Conservation (phyloP, 2,113 vertebrate genomes). For the Megatriorchis doriae region DNA sequence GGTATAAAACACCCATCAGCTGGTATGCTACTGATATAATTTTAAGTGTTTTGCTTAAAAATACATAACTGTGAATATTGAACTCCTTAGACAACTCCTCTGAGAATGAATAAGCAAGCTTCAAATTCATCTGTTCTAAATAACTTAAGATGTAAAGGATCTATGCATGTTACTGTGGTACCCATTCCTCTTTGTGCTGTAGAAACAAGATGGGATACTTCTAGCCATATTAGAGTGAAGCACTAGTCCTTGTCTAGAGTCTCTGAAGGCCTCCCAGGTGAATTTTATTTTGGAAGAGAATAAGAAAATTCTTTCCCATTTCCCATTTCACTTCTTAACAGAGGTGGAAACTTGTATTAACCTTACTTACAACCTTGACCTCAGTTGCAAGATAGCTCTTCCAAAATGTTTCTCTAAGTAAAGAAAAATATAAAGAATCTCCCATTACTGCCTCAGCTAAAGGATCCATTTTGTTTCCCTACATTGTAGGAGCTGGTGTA, state of each 20-base stretch:
- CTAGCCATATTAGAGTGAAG: not conserved
- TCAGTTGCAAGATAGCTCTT: not conserved
- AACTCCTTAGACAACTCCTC: not conserved
- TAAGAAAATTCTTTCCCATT: not conserved
- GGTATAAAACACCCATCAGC: not conserved
- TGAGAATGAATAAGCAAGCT: not conserved
- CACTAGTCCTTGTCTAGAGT: not conserved
- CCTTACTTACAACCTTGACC: not conserved
- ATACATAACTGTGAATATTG: conserved; percentile 6
- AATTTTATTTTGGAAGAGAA: not conserved
- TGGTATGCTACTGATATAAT: not conserved
- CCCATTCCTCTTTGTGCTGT: not conserved
- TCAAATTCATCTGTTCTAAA: not conserved
- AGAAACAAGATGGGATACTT: not conserved
- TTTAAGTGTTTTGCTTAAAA: conserved; percentile 41
- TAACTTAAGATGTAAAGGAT: not conserved
- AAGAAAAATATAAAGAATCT: not conserved
- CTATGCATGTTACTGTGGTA: not conserved
- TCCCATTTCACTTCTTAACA: not conserved
- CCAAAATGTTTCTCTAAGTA: not conserved
- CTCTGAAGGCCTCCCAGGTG: not conserved
- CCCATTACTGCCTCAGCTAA: not conserved
- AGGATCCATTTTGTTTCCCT: not conserved
- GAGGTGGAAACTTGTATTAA: not conserved
- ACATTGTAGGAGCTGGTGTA: not conserved